A percentile compares a stretch with the other conserved stretches of the same genome.
Evolutionary conservation across 2,797 vertebrate genomes (phyloP).

Genomic region (Melanotaenia maccullochi): DNA sequence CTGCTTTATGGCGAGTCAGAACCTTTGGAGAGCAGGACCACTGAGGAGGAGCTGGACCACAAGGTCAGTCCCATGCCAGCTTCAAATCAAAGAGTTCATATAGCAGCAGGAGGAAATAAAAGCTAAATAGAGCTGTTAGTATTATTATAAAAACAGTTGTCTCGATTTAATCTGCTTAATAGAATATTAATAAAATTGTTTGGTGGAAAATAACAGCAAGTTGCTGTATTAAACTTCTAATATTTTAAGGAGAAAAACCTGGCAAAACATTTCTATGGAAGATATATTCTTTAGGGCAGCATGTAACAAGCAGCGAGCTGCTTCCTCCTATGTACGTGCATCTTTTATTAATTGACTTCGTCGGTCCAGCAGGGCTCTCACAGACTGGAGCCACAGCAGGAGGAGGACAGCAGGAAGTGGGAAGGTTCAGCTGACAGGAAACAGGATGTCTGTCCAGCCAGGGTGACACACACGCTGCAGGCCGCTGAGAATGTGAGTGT

Average conservation of each 20-base stretch:
- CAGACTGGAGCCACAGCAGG: slow-evolving; percentile 85
- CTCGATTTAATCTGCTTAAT: background rate
- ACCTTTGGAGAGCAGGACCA: slow-evolving; percentile 77
- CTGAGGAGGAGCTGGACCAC: slow-evolving; percentile 89
- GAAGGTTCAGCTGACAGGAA: slow-evolving; percentile 86
- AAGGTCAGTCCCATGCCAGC: slow-evolving; percentile 79
- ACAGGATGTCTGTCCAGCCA: slow-evolving; percentile 76
- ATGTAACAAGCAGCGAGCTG: background rate
- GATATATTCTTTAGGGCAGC: background rate
- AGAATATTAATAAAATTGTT: background rate
- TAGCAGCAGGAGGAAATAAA: too few species aligned
- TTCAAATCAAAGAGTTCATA: background rate
- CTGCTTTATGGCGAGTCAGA: slow-evolving; percentile 91
- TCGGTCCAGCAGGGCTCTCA: slow-evolving; percentile 86
- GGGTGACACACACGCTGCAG: slow-evolving; percentile 84
- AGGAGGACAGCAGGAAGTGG: slow-evolving; percentile 89
- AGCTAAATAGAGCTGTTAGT: too few species aligned
- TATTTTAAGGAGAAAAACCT: background rate
- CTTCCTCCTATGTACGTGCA: background rate
- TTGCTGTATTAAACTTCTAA: background rate
- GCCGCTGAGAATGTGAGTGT: slow-evolving; percentile 85
- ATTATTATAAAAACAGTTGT: background rate
- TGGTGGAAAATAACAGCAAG: too few species aligned
- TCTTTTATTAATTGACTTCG: slow-evolving; percentile 4
- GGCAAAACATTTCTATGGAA: background rate